These are phyloP conservation scores for Otolemur crassicaudatus DNA, from an alignment of 2,797 vertebrate genomes.

Conservation along the genomic window DNA sequence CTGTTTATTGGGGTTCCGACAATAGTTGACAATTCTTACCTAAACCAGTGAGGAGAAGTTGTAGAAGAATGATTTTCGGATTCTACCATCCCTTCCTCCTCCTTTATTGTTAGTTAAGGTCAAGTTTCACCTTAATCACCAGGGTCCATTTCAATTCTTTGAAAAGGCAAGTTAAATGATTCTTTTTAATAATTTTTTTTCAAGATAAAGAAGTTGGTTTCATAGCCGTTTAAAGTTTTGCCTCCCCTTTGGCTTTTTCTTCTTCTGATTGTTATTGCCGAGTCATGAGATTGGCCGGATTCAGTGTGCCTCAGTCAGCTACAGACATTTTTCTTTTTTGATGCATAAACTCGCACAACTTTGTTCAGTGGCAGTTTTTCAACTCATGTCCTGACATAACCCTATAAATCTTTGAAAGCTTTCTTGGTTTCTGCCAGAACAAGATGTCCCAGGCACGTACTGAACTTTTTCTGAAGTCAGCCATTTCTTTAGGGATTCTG, in stretches of 20 bases:
- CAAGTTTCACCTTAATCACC: background rate
- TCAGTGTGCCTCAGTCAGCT: background rate
- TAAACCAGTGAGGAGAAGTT: background rate
- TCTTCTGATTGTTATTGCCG: background rate
- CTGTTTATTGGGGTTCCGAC: constrained; percentile 25
- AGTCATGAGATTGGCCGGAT: background rate
- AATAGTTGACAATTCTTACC: constrained; percentile 17
- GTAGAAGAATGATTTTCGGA: background rate
- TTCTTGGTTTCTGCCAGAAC: background rate
- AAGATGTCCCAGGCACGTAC: background rate
- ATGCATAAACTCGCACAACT: background rate
- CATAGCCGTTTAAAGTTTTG: background rate
- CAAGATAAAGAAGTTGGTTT: background rate
- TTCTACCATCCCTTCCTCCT: background rate
- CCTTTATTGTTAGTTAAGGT: background rate
- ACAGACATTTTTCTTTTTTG: background rate
- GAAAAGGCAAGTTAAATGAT: background rate
- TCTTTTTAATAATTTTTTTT: background rate
- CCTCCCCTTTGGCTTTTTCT: background rate
- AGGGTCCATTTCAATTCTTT: background rate
- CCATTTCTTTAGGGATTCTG: background rate
- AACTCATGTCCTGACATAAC: background rate
- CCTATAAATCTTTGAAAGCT: background rate
- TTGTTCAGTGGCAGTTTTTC: constrained; percentile 14
- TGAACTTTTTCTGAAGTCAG: background rate